Base-by-base conservation (phyloP, 1,140 invertebrate genomes). In the Charaxes varanes region DNA sequence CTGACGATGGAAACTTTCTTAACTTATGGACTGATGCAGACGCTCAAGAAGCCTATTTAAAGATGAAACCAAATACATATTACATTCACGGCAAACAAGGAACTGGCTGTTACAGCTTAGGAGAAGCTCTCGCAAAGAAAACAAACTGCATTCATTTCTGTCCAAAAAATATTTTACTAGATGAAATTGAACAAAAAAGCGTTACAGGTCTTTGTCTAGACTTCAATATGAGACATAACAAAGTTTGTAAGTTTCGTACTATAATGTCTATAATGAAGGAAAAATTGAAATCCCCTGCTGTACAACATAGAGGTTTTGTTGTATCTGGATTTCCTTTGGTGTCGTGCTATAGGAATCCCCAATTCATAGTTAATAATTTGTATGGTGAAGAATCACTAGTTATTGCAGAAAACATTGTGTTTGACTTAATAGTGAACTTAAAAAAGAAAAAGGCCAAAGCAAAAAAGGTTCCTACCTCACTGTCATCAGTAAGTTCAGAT, bases 311-410 rank as follows among this genome's bases (percentile, higher is more conserved):
- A 52, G 88, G 89, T 8, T 89, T 87, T 70, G 72, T 90, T 4
- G 55, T 89, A 37, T 86, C 86, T 21, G 88, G 87, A 7, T 50
- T 89, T 22, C 88, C 89, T n/a, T 38, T 89, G 7, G 67, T 89
- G 19, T 73, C 76, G 2, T 78, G 79, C 24, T 59, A 63, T 41
- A 46, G 50, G 42, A 50, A 30, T 19, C 43, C 53, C 15, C 17
- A 58, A 50, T 63, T 58, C 24, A 47, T 61, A 15, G 33, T 59
- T 53, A 37, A 78, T 58, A 35, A 35, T 7, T 58, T 85, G 8
- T 57, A 73, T 52, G 67, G 73, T 7, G 85, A 87, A 71, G 85
- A 86, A 34, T 77, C 83, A 11, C 35, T 86, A 41, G 56, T 70
- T 30, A 58, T 71, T 21, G 59, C 67, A 5, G 55, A 82, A 41